Conservation (phyloP, 2,888 invertebrate genomes). For the Athalia cordata region DNA sequence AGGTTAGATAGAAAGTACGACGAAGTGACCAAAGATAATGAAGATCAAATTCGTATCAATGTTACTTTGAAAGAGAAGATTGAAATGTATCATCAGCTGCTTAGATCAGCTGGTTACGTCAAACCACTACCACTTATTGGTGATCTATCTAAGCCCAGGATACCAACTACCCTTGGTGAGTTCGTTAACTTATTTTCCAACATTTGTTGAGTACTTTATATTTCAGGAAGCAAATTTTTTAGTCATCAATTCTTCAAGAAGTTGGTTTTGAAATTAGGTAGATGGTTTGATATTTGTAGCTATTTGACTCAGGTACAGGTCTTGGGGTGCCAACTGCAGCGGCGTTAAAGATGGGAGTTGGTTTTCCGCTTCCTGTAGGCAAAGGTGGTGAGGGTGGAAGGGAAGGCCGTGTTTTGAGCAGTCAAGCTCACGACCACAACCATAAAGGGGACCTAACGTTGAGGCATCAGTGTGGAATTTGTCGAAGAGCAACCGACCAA, state of each 20-base stretch:
- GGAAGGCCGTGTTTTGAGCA: conserved; percentile 81
- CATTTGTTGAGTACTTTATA: background rate
- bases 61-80: conserved; percentile 77
- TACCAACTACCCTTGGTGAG: conserved; percentile 66
- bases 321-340: conserved; percentile 88
- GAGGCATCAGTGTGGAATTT: conserved; percentile 90
- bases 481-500: conserved; percentile 90
- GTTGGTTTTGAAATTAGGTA: background rate
- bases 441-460: conserved; percentile 73
- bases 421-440: conserved; percentile 71
- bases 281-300: conserved; percentile 31
- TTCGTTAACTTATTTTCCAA: conserved; percentile 4
- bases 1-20: conserved; percentile 86
- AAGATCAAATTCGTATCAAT: conserved; percentile 79
- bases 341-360: conserved; percentile 90
- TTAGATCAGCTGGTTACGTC: conserved; percentile 65
- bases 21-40: conserved; percentile 81
- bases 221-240: conserved; percentile 17
- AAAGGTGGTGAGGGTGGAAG: conserved; percentile 84
- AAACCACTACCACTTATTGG: conserved; percentile 66
- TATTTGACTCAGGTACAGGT: conserved; percentile 58
- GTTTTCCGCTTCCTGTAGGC: conserved; percentile 83
- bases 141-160: conserved; percentile 66
- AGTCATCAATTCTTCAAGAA: no score
- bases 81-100: conserved; percentile 67